Evolutionary conservation across 2,888 invertebrate genomes (phyloP), one percentile per base, ranked within the genome.

Genomic region (Physocephala rufipes): DNA sequence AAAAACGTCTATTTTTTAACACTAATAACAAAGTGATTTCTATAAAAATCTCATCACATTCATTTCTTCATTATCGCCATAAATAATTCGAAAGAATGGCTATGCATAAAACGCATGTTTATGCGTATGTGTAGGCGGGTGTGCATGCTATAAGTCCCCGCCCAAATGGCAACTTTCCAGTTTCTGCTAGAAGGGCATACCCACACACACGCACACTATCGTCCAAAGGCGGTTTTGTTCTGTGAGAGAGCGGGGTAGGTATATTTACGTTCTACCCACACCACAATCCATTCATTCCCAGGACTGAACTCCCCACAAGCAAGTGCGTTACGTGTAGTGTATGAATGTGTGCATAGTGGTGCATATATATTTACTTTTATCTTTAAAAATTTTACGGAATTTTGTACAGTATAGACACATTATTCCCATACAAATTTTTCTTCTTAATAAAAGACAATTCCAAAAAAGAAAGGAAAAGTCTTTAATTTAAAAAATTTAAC

Each of bases 291-390:
- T 55, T 28, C 53, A 55, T 36, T 36, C 36, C 9, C 36, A 36
- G 55, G 66, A 43, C 55, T 55, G 66, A 51, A 30, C 66, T 55
- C n/a, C n/a, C 53, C 66, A 55, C 66, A 66, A 43, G 28, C 66
- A 53, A 53, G 24, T 43, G 21, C 19, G 13, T 43, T 21, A 19
- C 16, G 13, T 7, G n/a, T 26, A 45, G 16, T 21, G 63, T 15
- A 21, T 30, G 15, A 59, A 26, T 28, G 62, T 15, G 28, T 21
- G 26, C 24, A 36, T 36, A 36, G 5, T 7, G 36, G 9, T 7
- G 36, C 9, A 36, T 36, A 36, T 36, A 36, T 9, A 9, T 7
- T 9, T 36, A 36, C 9, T 4, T 36, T 7, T 36, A 36, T 9
- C 9, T 36, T 4, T 36, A 36, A 9, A 36, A 36, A 36, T 9